These are phyloP conservation scores for Gallinago undulata DNA, from an alignment of 2,113 vertebrate genomes.

Conservation along the genomic window DNA sequence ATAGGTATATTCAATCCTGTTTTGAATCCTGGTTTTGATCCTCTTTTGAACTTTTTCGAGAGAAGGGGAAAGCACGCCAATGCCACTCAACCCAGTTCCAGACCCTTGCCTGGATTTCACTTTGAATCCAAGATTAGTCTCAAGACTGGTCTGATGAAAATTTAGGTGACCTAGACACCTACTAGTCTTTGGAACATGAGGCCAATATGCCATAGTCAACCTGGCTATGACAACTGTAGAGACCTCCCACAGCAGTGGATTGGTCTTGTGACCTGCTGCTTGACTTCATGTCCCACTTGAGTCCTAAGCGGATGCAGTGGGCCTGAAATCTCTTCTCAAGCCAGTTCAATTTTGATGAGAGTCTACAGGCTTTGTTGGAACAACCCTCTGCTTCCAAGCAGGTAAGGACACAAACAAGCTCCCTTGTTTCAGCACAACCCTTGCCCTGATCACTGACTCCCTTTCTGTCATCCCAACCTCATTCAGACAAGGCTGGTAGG, in stretches of 20 bases:
- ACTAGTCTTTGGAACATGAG: neutral
- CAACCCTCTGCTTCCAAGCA: neutral
- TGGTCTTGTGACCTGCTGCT: rapidly evolving
- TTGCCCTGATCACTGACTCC: neutral
- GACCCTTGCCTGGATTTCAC: neutral
- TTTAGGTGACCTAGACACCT: no score
- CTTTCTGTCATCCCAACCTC: neutral
- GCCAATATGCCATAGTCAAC: neutral
- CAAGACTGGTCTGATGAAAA: neutral
- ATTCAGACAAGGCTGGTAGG: neutral
- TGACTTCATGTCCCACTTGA: neutral
- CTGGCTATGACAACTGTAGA: neutral
- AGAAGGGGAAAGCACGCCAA: rapidly evolving
- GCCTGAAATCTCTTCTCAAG: neutral
- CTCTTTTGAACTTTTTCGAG: neutral
- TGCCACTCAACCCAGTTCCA: neutral
- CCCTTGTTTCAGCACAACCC: neutral
- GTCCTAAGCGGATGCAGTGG: neutral
- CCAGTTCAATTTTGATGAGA: neutral
- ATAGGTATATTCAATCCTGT: neutral
- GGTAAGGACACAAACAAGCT: neutral
- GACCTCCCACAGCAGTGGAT: neutral
- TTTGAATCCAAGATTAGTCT: neutral
- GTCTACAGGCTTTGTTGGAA: neutral
- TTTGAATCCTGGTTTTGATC: neutral